Evolutionary conservation across 2,113 vertebrate genomes (phyloP), one percentile per base, ranked within the genome.

Genomic region (Lathamus discolor): DNA sequence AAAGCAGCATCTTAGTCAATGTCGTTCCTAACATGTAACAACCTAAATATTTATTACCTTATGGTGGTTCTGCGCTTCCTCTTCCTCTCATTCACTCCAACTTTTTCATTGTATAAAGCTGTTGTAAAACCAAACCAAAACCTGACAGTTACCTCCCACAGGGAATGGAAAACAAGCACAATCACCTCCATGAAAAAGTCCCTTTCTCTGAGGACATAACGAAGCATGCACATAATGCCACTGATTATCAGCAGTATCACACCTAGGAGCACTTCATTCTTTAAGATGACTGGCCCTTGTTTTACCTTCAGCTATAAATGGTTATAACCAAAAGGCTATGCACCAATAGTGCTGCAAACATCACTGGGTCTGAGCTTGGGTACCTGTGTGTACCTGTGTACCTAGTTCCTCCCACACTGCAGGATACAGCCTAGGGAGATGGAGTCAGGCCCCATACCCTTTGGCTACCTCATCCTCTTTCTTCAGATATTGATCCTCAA

Each of bases 11-110:
- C 68, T 80, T 80, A 59, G 17, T 22, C 72, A 59, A 77, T 85
- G 14, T 5, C 15, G 6, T 54, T 80, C 86, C 68, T 59, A 61
- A 74, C 6, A 6, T 17, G 11, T 48, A 80, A 67, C 4, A 6
- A 10, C 27, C 7, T 85, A 43, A 93, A 77, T 73, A 55, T 86
- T 81, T 83, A 43, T 97, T 98, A 99, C 99, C 99, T 99, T 97
- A 99, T 99, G 16, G 99, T 99, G 66, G 99, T 99, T 98, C 99
- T 98, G 77, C 99, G 98, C 86, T 99, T 99, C 93, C 99, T 98
- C 95, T 99, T 99, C 66, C 99, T 97, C 91, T 99, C 99, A 72
- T 99, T 99, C 82, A 98, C 98, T 74, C 99, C 99, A 72, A 99
- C 98, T 95, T 99, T 99, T 96, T 99, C 99, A 91, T 97, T 99